phyloP scores from a whole-genome alignment of 2,113 vertebrate genomes.

The Pseudopodoces humilis region DNA sequence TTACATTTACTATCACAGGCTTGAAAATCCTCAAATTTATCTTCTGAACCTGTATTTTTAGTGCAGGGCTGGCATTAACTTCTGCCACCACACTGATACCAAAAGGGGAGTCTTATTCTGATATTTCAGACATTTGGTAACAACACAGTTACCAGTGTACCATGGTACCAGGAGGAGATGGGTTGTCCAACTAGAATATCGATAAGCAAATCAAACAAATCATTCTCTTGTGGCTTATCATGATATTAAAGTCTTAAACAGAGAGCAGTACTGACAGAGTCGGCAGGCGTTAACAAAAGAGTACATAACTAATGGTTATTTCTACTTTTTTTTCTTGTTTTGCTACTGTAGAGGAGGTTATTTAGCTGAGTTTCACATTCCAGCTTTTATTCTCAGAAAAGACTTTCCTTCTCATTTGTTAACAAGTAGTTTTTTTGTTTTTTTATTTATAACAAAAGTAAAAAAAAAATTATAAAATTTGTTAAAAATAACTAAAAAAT shows the following conservation, averaged over 20 bases:
- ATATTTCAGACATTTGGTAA: neutral
- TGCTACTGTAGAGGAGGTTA: neutral
- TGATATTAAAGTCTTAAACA: neutral
- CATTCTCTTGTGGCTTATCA: neutral
- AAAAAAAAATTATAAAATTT: neutral
- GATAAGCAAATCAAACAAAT: neutral
- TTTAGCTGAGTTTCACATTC: slow-evolving; percentile 30
- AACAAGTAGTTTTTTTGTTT: neutral
- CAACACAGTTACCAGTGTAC: neutral
- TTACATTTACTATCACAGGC: neutral
- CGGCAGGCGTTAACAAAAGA: neutral
- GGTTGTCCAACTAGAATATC: neutral
- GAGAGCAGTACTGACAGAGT: neutral
- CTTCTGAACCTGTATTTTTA: neutral
- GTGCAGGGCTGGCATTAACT: neutral
- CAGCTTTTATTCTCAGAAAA: neutral
- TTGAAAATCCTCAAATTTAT: neutral
- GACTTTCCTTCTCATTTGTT: neutral
- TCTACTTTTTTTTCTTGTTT: neutral
- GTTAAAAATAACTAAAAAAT: slow-evolving; percentile 57
- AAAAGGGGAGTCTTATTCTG: neutral
- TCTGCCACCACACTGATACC: neutral
- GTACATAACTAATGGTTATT: neutral
- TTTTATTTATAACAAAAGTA: neutral
- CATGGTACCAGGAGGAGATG: neutral